Evolutionary conservation across 2,797 vertebrate genomes (phyloP).

Genomic region (Brotula barbata): DNA sequence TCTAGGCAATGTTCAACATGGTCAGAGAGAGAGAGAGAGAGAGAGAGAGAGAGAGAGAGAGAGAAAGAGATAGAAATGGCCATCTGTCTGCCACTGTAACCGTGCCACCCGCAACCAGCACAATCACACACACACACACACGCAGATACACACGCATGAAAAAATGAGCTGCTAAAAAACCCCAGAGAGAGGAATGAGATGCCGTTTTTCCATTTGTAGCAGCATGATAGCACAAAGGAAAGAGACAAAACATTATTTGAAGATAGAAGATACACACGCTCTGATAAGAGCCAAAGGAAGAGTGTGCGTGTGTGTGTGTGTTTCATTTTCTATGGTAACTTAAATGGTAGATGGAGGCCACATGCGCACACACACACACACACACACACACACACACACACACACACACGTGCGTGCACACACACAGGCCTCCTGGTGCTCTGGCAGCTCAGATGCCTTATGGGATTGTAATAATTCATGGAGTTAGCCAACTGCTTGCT

Average conservation of each 20-base stretch:
- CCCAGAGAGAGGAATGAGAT: slow-evolving; percentile 80
- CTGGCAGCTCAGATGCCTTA: slow-evolving; percentile 81
- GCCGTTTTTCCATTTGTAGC: slow-evolving; percentile 83
- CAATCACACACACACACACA: slow-evolving; percentile 22
- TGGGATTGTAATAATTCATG: slow-evolving; percentile 88
- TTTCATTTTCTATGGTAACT: slow-evolving; percentile 70
- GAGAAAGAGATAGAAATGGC: slow-evolving; percentile 57
- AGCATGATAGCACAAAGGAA: slow-evolving; percentile 79
- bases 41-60: slow-evolving; percentile 65
- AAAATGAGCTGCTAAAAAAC: slow-evolving; percentile 79
- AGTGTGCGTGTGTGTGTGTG: slow-evolving; percentile 37
- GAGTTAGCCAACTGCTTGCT: slow-evolving; percentile 84
- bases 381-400: slow-evolving; percentile 24
- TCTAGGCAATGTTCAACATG: slow-evolving; percentile 76
- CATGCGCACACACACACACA: slow-evolving; percentile 49
- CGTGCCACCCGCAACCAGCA: slow-evolving; percentile 53
- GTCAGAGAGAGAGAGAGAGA: slow-evolving; percentile 53
- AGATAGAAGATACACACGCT: slow-evolving; percentile 82
- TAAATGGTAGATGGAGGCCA: slow-evolving; percentile 67
- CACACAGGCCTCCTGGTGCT: slow-evolving; percentile 49
- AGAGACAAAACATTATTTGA: slow-evolving; percentile 85
- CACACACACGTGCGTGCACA: slow-evolving; percentile 21
- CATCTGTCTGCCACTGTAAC: slow-evolving; percentile 69
- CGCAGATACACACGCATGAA: slow-evolving; percentile 46
- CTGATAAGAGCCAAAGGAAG: slow-evolving; percentile 67